Evolutionary conservation across 2,113 vertebrate genomes (phyloP).

Genomic region (Ardeotis arabs): DNA sequence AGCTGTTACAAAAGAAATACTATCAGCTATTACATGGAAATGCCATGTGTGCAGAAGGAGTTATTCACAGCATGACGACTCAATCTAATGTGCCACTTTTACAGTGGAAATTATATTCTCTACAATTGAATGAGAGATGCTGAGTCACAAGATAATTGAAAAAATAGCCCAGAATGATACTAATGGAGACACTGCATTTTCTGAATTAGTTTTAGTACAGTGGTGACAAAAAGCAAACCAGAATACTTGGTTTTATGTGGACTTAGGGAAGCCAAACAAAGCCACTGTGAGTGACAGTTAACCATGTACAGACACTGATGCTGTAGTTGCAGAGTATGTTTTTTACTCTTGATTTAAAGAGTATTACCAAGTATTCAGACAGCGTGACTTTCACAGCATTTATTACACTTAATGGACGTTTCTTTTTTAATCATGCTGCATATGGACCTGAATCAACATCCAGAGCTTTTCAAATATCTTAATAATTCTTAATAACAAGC

Average conservation of each 20-base stretch:
- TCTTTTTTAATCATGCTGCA: not conserved
- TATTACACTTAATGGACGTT: conserved; percentile 2
- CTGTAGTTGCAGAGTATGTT: not conserved
- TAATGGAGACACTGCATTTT: not conserved
- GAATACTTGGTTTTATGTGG: not conserved
- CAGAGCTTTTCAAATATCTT: not conserved
- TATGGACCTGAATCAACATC: conserved; percentile 40
- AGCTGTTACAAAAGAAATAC: conserved; percentile 11
- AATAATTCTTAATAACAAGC: conserved; percentile 19
- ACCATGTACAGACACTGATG: not conserved
- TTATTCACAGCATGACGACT: conserved; percentile 42
- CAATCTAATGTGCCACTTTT: not conserved
- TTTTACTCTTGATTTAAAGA: not conserved
- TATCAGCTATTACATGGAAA: conserved; percentile 17
- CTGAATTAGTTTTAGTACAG: conserved; percentile 5
- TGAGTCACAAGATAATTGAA: conserved; percentile 22
- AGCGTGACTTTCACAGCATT: not conserved
- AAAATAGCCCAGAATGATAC: not conserved
- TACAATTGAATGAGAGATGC: not conserved
- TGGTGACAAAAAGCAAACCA: not conserved
- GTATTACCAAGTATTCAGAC: not conserved
- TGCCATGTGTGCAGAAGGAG: conserved; percentile 1
- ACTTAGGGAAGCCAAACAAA: not conserved
- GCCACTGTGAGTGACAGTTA: not conserved
- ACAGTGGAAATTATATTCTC: conserved; percentile 22